These are phyloP conservation scores for Hypselothyrea guttata DNA, from an alignment of 2,888 invertebrate species.

Conservation along the genomic window DNA sequence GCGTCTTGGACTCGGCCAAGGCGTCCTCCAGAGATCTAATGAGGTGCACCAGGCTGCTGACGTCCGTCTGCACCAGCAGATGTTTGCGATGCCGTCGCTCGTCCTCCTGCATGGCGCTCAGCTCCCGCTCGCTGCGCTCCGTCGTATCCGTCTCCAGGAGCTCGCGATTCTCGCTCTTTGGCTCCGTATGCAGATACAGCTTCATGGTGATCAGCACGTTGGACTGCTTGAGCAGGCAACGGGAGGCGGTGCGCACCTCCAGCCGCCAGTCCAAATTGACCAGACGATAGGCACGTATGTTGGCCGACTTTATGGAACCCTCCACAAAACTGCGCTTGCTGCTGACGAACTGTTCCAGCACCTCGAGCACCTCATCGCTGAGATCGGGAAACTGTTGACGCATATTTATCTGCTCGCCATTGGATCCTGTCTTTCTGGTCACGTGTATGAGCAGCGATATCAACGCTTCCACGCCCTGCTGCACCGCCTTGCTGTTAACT, in stretches of 20 bases:
- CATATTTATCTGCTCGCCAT: conserved; percentile 57
- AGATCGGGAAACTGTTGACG: conserved; percentile 66
- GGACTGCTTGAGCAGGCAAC: conserved; percentile 84
- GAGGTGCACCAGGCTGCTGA: conserved; percentile 85
- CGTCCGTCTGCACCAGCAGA: conserved; percentile 84
- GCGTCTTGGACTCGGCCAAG: conserved; percentile 85
- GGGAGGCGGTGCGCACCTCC: conserved; percentile 86
- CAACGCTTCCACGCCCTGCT: conserved; percentile 86
- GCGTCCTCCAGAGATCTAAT: conserved; percentile 86
- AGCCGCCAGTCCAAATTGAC: conserved; percentile 87
- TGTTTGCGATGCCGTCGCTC: conserved; percentile 81
- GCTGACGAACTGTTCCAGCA: conserved; percentile 79
- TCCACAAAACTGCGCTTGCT: conserved; percentile 80
- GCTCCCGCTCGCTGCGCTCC: conserved; percentile 48
- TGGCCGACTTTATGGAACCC: conserved; percentile 80
- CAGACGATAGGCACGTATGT: conserved; percentile 77
- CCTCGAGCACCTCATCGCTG: conserved; percentile 70
- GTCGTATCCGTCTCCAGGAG: conserved; percentile 57
- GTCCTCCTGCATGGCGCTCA: conserved; percentile 67
- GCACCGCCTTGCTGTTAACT: conserved; percentile 81
- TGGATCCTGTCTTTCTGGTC: conserved; percentile 87
- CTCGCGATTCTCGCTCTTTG: conserved; percentile 80
- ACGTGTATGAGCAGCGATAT: conserved; percentile 88
- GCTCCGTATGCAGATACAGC: conserved; percentile 83
- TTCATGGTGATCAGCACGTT: conserved; percentile 85